phyloP scores from a whole-genome alignment of 1,140 invertebrate species.

The Teleogryllus occipitalis region DNA sequence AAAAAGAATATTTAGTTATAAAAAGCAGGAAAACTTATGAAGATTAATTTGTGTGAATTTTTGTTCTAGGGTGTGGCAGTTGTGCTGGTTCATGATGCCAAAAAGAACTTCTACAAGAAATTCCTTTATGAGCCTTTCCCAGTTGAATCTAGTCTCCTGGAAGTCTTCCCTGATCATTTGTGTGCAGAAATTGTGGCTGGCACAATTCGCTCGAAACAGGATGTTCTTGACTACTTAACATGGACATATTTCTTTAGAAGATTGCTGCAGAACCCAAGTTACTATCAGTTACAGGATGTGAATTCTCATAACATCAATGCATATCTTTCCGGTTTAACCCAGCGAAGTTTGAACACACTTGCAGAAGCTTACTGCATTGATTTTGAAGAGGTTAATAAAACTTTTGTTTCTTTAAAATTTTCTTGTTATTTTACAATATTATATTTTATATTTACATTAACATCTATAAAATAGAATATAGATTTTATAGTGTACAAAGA shows the following conservation, averaged over 20 bases:
- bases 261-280: conserved; percentile 86
- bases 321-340: conserved; percentile 56
- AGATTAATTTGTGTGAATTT: background rate
- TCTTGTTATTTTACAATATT: background rate
- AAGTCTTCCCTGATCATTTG: conserved; percentile 90
- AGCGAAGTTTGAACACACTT: conserved; percentile 64
- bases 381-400: conserved; percentile 40
- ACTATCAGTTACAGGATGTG: conserved; percentile 76
- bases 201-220: conserved; percentile 86
- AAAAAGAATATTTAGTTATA: no score
- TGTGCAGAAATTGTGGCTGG: conserved; percentile 97
- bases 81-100: conserved; percentile 94
- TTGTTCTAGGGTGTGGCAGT: conserved; percentile 71
- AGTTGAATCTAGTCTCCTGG: conserved; percentile 89
- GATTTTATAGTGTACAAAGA: no score
- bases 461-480: no score
- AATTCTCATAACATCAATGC: conserved; percentile 64
- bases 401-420: background rate
- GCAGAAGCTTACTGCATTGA: conserved; percentile 66
- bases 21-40: no score
- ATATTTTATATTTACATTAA: no score
- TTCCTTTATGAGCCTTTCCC: conserved; percentile 99
- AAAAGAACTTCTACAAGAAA: conserved; percentile 99
- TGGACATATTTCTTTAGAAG: conserved; percentile 98
- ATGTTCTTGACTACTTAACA: conserved; percentile 93